Evolutionary conservation across 2,113 vertebrate species (phyloP), one percentile per base, ranked within the genome.

Genomic region (Cercopithecus mona): DNA sequence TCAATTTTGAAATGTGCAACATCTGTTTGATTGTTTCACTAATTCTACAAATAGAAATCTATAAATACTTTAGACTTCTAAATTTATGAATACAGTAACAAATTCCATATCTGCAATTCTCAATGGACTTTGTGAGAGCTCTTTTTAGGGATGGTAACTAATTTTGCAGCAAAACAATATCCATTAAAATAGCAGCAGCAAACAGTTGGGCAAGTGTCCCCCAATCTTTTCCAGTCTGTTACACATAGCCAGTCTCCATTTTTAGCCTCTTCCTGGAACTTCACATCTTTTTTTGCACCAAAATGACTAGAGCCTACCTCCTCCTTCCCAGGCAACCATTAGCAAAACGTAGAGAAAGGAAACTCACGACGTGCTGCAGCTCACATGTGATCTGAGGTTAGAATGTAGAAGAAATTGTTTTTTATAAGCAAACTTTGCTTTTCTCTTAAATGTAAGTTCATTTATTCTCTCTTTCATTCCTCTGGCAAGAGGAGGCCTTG

Each of bases 1-100:
- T 98, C 96, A 98, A 93, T 97, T 95, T 91, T 97, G 97, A 98
- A 98, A 96, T 89, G 90, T 94, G 79, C 17, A 0, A 98, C 95
- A 96, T 98, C 98, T 99, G 98, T 96, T 97, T 98, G 96, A 98
- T 97, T 98, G 98, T 97, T 94, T 98, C 93, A 48, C 88, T 95
- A 97, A 98, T 97, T 94, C 98, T 97, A 90, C 88, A 98, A 96
- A 98, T 92, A 97, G 79, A 95, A 96, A 84, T 94, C 66, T 97
- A 93, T 93, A 98, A 98, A 98, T 97, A 96, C 64, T 66, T 93
- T 93, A 22, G 50, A 59, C 89, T 95, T 96, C 94, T 97, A 98
- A 96, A 98, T 97, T 95, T 94, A 94, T 97, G 82, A 97, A 96
- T 25, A 94, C 38, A 72, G 35, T 98, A 97, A 97, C 86, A 98